Base-by-base conservation (phyloP, 2,888 invertebrate species). In the Polydesmus complanatus region DNA sequence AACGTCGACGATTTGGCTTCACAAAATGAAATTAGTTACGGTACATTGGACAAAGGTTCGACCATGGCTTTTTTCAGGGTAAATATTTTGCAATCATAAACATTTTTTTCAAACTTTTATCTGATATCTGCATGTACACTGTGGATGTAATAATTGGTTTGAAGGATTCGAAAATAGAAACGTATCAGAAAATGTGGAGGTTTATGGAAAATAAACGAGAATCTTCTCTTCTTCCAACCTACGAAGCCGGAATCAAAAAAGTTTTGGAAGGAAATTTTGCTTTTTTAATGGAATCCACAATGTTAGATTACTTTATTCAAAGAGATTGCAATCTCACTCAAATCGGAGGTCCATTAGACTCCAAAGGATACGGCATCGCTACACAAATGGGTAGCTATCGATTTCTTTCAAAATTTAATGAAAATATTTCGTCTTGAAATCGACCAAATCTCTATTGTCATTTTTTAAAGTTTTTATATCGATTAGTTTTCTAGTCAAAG, bases 21-120 rank as follows among this genome's bases (percentile, higher is more conserved):
- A 53, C 97, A 98, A 78, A 89, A 83, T 3, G 86, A 86, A 62
- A 94, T 98, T 65, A 81, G 87, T 21, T 98, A 97, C 70, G 98
- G 97, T 0, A 94, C 95, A 0, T 77, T 97, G 1, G 86, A 85
- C 69, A 88, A 90, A 0, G 97, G 97, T 0, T 91, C 93, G 23
- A 97, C 97, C 0, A 93, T 93, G 91, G 91, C 92, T 0, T 98
- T 98, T 75, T 98, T 98, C 75, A 80, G 91, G 77, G 91, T 90
- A 74, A 78, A 78, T 75, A 22, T 23, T 22, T 52, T 18, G 21
- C 14, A 14, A 47, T 11, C n/a, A 14, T 47, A 11, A 47, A 47
- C n/a, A n/a, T 47, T 47, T 47, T 11, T 47, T 47, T 47, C 48
- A n/a, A 47, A 11, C 11, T n/a, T 47, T n/a, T n/a, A 47, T 14